Base-by-base conservation (phyloP, 1,140 invertebrate genomes). In the Eumeta japonica region DNA sequence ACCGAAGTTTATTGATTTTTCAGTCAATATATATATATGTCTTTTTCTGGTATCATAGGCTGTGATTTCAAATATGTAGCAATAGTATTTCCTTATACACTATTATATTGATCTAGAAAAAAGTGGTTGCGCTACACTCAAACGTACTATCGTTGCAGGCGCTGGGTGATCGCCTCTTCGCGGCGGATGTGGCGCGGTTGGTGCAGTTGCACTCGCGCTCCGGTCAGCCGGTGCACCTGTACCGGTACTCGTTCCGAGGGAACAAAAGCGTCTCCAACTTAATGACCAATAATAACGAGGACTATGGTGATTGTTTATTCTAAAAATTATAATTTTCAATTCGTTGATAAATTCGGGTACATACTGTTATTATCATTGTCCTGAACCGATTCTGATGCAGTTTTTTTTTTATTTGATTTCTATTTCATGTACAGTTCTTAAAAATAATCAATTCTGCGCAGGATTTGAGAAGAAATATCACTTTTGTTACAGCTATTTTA, bases 121-220 rank as follows among this genome's bases (percentile, higher is more conserved):
- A n/a, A n/a, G n/a, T n/a, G n/a, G n/a, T n/a, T n/a, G n/a, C n/a
- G n/a, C n/a, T n/a, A n/a, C n/a, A n/a, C n/a, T n/a, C n/a, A n/a
- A n/a, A n/a, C n/a, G n/a, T n/a, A n/a, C n/a, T n/a, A n/a, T n/a
- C n/a, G n/a, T 43, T 46, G 55, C 35, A 78, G 80, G 52, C 83
- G 49, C 55, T 83, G 0, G 66, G 81, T 1, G 83, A 87, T 52
- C 60, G 84, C 14, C 58, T 80, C 1, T 86, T 84, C 57, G 62
- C 76, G 0, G 59, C 58, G 1, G 77, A 79, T 24, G 74, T 79
- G 1, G 79, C 79, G 39, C 79, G 76, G 46, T 61, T 79, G 33
- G 79, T 79, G 0, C 66, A 68, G 45, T 45, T 80, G 13, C 81
- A 84, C 50, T 78, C 81, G 0, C 55, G 54, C n/a, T 76, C 75